Base-by-base conservation (phyloP, 2,888 invertebrate genomes). In the Catocala nupta region DNA sequence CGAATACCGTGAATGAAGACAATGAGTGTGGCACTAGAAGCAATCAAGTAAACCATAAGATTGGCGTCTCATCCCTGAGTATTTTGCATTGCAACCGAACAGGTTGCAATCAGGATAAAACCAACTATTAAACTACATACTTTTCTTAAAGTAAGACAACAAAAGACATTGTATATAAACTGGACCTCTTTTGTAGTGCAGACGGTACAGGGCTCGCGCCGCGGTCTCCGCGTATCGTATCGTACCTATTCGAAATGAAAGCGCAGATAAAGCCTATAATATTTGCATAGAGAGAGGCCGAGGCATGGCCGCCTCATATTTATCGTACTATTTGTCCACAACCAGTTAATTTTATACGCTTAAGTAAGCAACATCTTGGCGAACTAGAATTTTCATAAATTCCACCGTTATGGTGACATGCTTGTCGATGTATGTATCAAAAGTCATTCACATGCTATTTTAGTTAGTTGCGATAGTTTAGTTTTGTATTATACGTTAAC, bases 211-310 rank as follows among this genome's bases (percentile, higher is more conserved):
- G n/a, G 12, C 50, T 52, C 49, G 60, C 54, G 66, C 44, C 64
- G 71, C 68, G 78, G 72, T 71, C 68, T 65, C 68, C 72, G 59
- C 63, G 68, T 67, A 69, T 67, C 63, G 65, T 63, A 59, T 60
- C 66, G 56, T 77, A 77, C 78, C 77, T 77, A 77, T 71, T 67
- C 55, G 67, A 71, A 70, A 74, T 65, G 60, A 75, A 69, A 71
- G 68, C 74, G 73, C 69, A 84, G 89, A 91, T 89, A 89, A 87
- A 83, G 86, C 83, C 88, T 86, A 90, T 90, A 80, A 89, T 87
- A 92, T 92, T 92, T 88, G 90, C 92, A 92, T 92, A 90, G 80
- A 90, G 84, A 89, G 75, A 77, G 84, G 77, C 68, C 75, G 62
- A 71, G 77, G 77, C 77, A 73, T 69, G 81, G 80, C 73, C 82